phyloP scores from a whole-genome alignment of 2,888 invertebrate genomes.

The Platycheirus rosarum region DNA sequence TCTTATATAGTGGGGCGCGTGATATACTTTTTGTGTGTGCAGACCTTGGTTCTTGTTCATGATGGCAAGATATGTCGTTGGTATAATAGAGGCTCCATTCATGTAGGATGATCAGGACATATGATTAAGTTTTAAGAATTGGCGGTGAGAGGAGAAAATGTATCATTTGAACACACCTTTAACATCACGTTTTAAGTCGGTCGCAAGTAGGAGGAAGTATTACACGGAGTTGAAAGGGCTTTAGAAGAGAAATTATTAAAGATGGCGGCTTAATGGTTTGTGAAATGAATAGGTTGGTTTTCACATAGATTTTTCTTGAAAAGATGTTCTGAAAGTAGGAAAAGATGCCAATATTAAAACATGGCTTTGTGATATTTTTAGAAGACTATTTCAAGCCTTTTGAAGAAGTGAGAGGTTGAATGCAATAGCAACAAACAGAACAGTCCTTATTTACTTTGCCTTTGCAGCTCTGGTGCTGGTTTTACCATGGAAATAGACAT shows the following conservation, averaged over 20 bases:
- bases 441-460: too few relatives aligned
- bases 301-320: too few relatives aligned
- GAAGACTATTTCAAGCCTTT: too few relatives aligned
- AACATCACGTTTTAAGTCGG: background rate
- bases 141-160: slow-evolving; percentile 6
- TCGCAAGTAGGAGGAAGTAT: slow-evolving; percentile 14
- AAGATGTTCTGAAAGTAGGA: too few relatives aligned
- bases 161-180: slow-evolving; percentile 33
- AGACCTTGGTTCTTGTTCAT: slow-evolving; percentile 7
- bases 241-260: background rate
- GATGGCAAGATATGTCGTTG: slow-evolving; percentile 15
- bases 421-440: too few relatives aligned
- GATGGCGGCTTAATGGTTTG: background rate
- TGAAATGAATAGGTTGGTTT: too few relatives aligned
- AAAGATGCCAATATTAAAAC: too few relatives aligned
- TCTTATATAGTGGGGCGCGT: slow-evolving; percentile 4
- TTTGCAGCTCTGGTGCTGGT: too few relatives aligned
- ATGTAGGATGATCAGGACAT: slow-evolving; percentile 20
- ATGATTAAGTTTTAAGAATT: slow-evolving; percentile 41
- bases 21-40: slow-evolving; percentile 7
- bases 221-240: slow-evolving; percentile 13
- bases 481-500: too few relatives aligned
- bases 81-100: slow-evolving; percentile 20
- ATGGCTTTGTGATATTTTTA: too few relatives aligned
- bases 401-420: too few relatives aligned